Conservation (phyloP, 2,888 invertebrate genomes). For the Sipunculus nudus region DNA sequence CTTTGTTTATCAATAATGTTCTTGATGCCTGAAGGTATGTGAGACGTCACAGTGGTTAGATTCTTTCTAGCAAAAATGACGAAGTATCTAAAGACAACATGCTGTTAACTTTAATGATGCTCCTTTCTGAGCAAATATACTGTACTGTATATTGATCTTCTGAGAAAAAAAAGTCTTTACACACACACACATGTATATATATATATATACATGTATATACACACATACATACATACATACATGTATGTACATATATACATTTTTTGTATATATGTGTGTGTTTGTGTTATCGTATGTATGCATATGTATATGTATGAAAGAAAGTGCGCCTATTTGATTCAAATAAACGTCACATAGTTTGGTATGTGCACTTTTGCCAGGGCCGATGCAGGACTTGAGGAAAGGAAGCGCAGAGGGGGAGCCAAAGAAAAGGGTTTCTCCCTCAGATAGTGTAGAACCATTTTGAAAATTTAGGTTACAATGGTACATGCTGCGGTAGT, state of each 20-base stretch:
- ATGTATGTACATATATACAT: conserved; percentile 6
- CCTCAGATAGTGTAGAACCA: too few species aligned
- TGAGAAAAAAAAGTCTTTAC: neutral
- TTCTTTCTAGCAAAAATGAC: too few species aligned
- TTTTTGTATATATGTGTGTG: conserved; percentile 8
- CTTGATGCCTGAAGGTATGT: conserved; percentile 6
- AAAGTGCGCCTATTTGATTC: conserved; percentile 2
- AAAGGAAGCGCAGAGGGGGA: too few species aligned
- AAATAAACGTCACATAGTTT: too few species aligned
- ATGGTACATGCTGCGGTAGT: too few species aligned
- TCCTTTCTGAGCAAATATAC: too few species aligned
- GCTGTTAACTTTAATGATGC: too few species aligned
- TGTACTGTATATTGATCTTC: neutral
- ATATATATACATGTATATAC: conserved; percentile 2
- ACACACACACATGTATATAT: conserved; percentile 4
- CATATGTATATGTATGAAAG: conserved; percentile 14
- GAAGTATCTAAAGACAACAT: too few species aligned
- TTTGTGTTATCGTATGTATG: conserved; percentile 17
- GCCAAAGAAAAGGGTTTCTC: too few species aligned
- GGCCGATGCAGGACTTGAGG: too few species aligned
- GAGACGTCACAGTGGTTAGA: neutral
- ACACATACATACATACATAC: conserved; percentile 13
- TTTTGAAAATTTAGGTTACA: too few species aligned
- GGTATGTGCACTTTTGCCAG: too few species aligned
- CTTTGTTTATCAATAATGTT: neutral